Base-by-base conservation (phyloP, 2,113 vertebrate genomes). In the Heloderma charlesbogerti region DNA sequence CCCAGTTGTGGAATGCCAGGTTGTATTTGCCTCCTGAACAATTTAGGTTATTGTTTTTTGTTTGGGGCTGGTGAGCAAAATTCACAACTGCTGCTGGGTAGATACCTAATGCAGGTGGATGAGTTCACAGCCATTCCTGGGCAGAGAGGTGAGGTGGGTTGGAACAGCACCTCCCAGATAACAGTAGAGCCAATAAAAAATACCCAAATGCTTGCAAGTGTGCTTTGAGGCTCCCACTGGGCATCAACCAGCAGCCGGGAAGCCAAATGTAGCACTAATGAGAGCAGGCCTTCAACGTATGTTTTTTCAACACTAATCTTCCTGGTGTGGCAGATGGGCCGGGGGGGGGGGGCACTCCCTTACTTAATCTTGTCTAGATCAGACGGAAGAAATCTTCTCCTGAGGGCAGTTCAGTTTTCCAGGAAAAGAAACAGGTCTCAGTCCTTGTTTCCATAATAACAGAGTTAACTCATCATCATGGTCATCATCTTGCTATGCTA, bases 311-410 rank as follows among this genome's bases (percentile, higher is more conserved):
- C 31, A 45, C 81, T 48, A 34, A 85, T 48, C 51, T 77, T 77
- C 27, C 89, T 18, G 22, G 54, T 22, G 43, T 27, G 43, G 57
- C 71, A 85, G 81, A 63, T 84, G 51, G 1, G 20, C 77, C 6
- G 9, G 20, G 77, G 12, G 37, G 16, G 1, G 37, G 67, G 54
- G 69, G 88, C 54, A 54, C 51, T 63, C 51, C 71, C 25, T 40
- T 63, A 48, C 9, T 84, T 90, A 84, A 85, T 85, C 89, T 90
- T 77, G 54, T 90, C 85, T 84, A 77, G 34, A 84, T 84, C 71
- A 66, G 54, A 57, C 34, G 25, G 12, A 57, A 60, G 72, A 13
- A 29, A 77, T 37, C 27, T 8, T 37, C 37, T 2, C 34, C 27
- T 43, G 86, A 31, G 51, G 4, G 6, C 6, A 43, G 69, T 29